These are phyloP conservation scores for Drosophila sechellia DNA, from an alignment of 1,140 invertebrate species.

Conservation along the genomic window DNA sequence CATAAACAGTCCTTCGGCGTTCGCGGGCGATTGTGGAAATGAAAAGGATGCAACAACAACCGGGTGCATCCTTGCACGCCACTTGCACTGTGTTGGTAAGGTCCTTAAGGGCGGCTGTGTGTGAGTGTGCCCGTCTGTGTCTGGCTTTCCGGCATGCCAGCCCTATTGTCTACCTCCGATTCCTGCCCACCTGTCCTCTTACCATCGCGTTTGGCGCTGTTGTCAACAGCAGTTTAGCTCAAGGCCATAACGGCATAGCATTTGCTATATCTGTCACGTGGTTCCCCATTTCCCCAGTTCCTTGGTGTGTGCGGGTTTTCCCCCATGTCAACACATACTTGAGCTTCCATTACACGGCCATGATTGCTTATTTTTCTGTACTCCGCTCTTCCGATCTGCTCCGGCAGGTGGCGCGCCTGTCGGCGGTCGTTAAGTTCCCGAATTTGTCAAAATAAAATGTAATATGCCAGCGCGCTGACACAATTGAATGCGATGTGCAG, in stretches of 20 bases:
- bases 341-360: constrained; percentile 78
- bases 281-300: constrained; percentile 5
- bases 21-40: constrained; percentile 45
- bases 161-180: constrained; percentile 57
- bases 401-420: constrained; percentile 62
- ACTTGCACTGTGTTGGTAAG: constrained; percentile 19
- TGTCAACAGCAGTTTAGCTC: constrained; percentile 81
- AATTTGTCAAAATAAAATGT: constrained; percentile 70
- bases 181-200: not conserved
- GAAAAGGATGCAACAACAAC: constrained; percentile 46
- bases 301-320: constrained; percentile 20
- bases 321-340: constrained; percentile 75
- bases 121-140: constrained; percentile 33
- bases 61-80: constrained; percentile 45
- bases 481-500: constrained; percentile 32
- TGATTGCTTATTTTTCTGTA: constrained; percentile 71
- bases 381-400: constrained; percentile 1
- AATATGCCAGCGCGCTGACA: constrained; percentile 49
- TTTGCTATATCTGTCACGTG: constrained; percentile 68
- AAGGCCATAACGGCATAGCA: constrained; percentile 72
- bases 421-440: constrained; percentile 65
- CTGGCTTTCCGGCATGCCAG: constrained; percentile 70
- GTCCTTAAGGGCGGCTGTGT: not conserved
- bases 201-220: constrained; percentile 35
- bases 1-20: constrained; percentile 66